Evolutionary conservation across 2,888 invertebrate species (phyloP).

Genomic region (Hedychridium roseum): DNA sequence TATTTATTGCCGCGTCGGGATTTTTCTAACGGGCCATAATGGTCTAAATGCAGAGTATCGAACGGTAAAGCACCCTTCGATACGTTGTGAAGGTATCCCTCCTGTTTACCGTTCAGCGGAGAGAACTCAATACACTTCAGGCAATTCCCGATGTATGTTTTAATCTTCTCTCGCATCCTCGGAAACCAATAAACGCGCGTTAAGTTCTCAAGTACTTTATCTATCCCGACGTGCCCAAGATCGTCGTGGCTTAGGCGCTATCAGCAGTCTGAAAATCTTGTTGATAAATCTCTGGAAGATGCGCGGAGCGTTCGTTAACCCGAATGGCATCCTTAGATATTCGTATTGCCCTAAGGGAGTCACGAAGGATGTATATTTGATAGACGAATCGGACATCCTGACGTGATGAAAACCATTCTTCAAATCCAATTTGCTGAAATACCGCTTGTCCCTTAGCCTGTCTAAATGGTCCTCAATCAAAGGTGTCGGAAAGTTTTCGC

Average conservation of each 20-base stretch:
- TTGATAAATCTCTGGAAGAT: not conserved
- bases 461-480: not conserved
- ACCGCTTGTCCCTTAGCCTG: not conserved
- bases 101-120: not conserved
- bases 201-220: not conserved
- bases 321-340: conserved; percentile 1
- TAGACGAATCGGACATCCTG: not conserved
- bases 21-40: no score
- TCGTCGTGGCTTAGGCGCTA: not conserved
- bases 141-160: not conserved
- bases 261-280: not conserved
- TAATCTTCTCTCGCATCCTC: not conserved
- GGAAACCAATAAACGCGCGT: not conserved
- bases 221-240: not conserved
- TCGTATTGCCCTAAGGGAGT: not conserved
- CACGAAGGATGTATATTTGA: not conserved
- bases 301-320: conserved; percentile 1
- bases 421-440: not conserved
- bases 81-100: no score
- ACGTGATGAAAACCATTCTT: not conserved
- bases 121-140: not conserved
- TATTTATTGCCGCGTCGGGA: no score
- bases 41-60: no score
- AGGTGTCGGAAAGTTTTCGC: not conserved
- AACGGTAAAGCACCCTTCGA: no score